These are phyloP conservation scores for Ciconia boyciana DNA, from an alignment of 2,113 vertebrate species.

Conservation along the genomic window DNA sequence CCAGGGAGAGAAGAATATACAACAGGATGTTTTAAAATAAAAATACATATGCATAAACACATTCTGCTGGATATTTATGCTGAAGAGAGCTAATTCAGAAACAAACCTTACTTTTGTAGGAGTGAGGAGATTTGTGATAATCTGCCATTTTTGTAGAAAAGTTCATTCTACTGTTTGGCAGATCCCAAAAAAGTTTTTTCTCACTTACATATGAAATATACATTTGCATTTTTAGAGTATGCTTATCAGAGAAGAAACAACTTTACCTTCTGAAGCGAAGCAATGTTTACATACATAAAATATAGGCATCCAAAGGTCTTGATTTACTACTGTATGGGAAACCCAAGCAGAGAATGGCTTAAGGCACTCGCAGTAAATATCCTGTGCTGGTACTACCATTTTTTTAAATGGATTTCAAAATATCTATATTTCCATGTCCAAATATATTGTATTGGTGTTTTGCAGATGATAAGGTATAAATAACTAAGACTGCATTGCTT, in stretches of 20 bases:
- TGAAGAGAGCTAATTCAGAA: neutral
- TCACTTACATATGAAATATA: neutral
- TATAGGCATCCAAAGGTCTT: neutral
- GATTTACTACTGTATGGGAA: neutral
- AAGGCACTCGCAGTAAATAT: neutral
- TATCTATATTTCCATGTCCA: neutral
- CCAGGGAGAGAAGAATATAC: neutral
- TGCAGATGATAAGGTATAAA: neutral
- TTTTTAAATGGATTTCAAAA: neutral
- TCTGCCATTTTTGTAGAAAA: neutral
- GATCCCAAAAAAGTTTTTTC: neutral
- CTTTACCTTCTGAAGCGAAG: neutral
- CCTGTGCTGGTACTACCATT: neutral
- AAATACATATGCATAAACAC: neutral
- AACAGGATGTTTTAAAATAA: neutral
- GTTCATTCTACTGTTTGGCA: neutral
- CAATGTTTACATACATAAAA: neutral
- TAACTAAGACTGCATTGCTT: neutral
- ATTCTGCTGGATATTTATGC: neutral
- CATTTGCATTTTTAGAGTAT: neutral
- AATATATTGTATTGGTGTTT: neutral
- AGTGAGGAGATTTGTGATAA: neutral
- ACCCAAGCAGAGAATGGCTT: neutral
- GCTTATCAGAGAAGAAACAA: neutral
- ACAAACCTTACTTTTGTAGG: neutral